phyloP scores from a whole-genome alignment of 2,888 invertebrate genomes.

The Hedya salicella region DNA sequence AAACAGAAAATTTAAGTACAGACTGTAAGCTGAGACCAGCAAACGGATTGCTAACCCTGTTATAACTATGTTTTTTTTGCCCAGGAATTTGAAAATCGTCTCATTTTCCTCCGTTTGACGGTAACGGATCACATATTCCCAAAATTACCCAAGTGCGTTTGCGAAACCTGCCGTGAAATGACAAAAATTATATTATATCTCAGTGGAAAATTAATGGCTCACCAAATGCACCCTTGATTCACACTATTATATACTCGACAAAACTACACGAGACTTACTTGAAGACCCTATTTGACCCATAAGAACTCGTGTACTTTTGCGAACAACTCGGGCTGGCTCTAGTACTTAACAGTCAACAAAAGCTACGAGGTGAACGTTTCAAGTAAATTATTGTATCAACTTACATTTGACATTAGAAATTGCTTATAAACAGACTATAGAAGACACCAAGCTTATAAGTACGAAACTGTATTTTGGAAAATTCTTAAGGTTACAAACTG shows the following conservation, averaged over 20 bases:
- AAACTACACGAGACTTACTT: background rate
- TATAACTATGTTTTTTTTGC: too few species aligned
- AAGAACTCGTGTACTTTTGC: background rate
- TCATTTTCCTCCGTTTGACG: too few species aligned
- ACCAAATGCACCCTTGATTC: too few species aligned
- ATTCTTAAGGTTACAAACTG: conserved; percentile 49
- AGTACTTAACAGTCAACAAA: conserved; percentile 19
- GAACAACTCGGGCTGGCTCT: background rate
- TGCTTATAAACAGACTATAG: conserved; percentile 50
- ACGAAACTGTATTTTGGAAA: conserved; percentile 47
- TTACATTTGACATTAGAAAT: conserved; percentile 50
- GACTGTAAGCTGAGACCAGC: too few species aligned
- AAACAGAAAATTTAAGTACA: too few species aligned
- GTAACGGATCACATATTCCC: too few species aligned
- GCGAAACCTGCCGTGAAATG: too few species aligned
- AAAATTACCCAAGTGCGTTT: too few species aligned
- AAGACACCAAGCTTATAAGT: conserved; percentile 48
- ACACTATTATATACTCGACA: background rate
- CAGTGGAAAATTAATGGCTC: too few species aligned
- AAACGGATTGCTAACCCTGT: too few species aligned
- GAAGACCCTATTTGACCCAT: background rate
- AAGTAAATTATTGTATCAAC: conserved; percentile 44
- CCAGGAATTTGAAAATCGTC: too few species aligned
- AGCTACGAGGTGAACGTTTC: conserved; percentile 30
- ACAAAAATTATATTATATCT: too few species aligned